Base-by-base conservation (phyloP, 2,113 vertebrate genomes). In the Tor tambroides region DNA sequence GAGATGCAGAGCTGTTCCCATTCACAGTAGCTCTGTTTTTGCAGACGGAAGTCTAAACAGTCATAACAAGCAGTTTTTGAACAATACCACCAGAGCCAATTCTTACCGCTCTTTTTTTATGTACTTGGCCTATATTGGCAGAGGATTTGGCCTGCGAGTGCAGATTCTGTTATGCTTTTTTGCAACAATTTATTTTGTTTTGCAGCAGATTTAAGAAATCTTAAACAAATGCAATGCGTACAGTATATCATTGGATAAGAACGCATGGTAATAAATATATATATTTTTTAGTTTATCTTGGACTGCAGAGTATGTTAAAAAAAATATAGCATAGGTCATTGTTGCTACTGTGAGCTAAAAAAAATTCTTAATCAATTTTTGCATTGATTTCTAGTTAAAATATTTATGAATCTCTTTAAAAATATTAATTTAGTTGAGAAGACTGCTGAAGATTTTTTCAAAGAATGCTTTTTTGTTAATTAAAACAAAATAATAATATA, bases 11-110 rank as follows among this genome's bases (percentile, higher is more conserved):
- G 41, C n/a, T 81, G 6, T 83, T 83, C 63, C 80, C 43, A 81
- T 81, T 81, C 32, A 81, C 56, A 81, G 59, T n/a, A 43, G 80
- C 80, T 49, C 71, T 83, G 80, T 69, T 83, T 65, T 51, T 11
- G 30, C 63, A 67, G 80, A 49, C 17, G 17, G 80, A 69, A 80
- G 32, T 15, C 78, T 19, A 14, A 51, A 71, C 2, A 72, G 43
- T 5, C 81, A 71, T 32, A 83, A 72, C 43, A 51, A 12, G 38
- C 61, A 30, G 61, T 21, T 65, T 32, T 67, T 30, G 7, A 82
- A 69, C 28, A 72, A 83, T 83, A 54, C 21, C 26, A 54, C 8
- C 17, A 54, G 61, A 82, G 38, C 5, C 61, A 17, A 0, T 69
- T 67, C 32, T 41, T 67, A 65, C 65, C 12, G 10, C 15, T 12